Percentiles rank a stretch among this genome's conserved stretches.
These are phyloP conservation scores for Plusia festucae DNA, from an alignment of 2,888 invertebrate species.

Conservation along the genomic window DNA sequence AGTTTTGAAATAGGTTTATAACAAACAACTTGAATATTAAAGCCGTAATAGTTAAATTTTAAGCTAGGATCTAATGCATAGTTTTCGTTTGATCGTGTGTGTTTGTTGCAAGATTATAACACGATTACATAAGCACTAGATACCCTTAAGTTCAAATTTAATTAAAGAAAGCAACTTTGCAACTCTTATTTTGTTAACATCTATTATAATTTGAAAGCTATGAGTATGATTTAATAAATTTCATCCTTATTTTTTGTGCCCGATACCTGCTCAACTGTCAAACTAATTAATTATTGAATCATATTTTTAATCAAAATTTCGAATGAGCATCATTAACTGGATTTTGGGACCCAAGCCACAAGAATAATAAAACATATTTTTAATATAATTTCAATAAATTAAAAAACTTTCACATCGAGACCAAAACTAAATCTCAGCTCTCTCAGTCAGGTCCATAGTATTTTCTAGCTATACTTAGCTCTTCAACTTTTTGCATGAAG, in stretches of 20 bases:
- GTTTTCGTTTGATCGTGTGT: neutral
- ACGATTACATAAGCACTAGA: neutral
- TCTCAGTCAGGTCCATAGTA: conserved; percentile 11
- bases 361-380: too few relatives aligned
- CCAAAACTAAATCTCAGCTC: conserved; percentile 9
- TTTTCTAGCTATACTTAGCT: conserved; percentile 49
- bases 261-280: too few relatives aligned
- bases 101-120: neutral
- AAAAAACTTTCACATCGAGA: conserved; percentile 27
- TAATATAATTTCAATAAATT: too few relatives aligned
- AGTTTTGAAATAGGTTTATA: neutral
- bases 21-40: neutral
- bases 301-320: too few relatives aligned
- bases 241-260: too few relatives aligned
- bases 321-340: too few relatives aligned
- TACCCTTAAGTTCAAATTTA: neutral
- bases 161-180: neutral
- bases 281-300: too few relatives aligned
- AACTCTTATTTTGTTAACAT: neutral
- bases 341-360: too few relatives aligned
- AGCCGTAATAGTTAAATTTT: neutral
- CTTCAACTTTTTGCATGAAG: conserved; percentile 42
- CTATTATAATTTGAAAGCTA: neutral
- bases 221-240: neutral
- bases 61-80: neutral